These are phyloP conservation scores for Gymnopithys bicolor DNA, from an alignment of 2,797 vertebrate species.

Conservation along the genomic window DNA sequence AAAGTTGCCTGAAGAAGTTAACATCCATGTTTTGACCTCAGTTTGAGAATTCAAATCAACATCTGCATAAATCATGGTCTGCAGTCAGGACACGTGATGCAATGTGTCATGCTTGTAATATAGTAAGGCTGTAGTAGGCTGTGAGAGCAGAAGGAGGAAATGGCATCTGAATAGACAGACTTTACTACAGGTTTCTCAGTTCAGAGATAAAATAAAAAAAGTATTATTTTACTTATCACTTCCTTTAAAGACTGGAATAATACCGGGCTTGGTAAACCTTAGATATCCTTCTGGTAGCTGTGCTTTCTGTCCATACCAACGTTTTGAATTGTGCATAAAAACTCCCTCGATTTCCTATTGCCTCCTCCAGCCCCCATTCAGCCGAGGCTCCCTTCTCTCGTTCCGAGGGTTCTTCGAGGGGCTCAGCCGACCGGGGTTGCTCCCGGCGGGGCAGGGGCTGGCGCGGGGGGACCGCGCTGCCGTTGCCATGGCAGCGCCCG, in stretches of 20 bases:
- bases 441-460: background rate
- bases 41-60: background rate
- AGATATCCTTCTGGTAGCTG: fast-evolving
- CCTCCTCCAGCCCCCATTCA: fast-evolving
- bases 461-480: background rate
- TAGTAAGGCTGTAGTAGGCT: background rate
- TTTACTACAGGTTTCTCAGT: background rate
- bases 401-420: background rate
- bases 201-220: background rate
- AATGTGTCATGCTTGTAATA: background rate
- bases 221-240: too few relatives aligned
- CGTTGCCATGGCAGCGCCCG: constrained; percentile 70
- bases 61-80: background rate
- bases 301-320: fast-evolving
- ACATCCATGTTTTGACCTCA: background rate
- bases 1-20: background rate
- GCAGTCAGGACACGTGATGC: too few relatives aligned
- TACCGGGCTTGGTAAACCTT: fast-evolving
- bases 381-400: background rate
- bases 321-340: fast-evolving
- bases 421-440: background rate
- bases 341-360: fast-evolving
- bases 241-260: background rate
- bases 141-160: background rate
- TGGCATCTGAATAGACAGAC: background rate